Conservation (phyloP, 2,888 invertebrate species). For the Drosophila cognata region DNA sequence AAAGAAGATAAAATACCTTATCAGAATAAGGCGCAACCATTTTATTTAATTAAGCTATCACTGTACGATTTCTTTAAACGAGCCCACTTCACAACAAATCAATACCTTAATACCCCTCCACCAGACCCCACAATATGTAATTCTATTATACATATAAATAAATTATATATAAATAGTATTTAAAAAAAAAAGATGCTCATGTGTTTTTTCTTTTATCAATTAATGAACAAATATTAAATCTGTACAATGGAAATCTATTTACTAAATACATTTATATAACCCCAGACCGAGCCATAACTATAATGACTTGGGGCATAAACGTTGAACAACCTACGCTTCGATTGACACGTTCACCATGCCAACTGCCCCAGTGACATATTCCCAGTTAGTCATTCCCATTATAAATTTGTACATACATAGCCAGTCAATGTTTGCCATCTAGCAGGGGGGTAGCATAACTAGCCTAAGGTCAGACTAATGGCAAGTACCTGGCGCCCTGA, state of each 20-base stretch:
- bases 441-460: slow-evolving; percentile 11
- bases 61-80: slow-evolving; percentile 67
- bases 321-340: slow-evolving; percentile 26
- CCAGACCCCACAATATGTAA: slow-evolving; percentile 67
- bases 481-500: slow-evolving; percentile 41
- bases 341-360: slow-evolving; percentile 41
- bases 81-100: slow-evolving; percentile 43
- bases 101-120: slow-evolving; percentile 47
- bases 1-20: slow-evolving; percentile 39
- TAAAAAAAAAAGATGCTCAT: slow-evolving; percentile 45
- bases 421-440: slow-evolving; percentile 1
- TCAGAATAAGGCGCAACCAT: slow-evolving; percentile 56
- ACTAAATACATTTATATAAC: not conserved
- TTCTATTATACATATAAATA: slow-evolving; percentile 80
- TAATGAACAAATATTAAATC: not conserved
- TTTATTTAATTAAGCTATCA: slow-evolving; percentile 68
- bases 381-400: slow-evolving; percentile 33
- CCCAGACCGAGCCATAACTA: no score
- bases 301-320: slow-evolving; percentile 7
- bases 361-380: slow-evolving; percentile 7
- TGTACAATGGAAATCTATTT: not conserved
- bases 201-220: slow-evolving; percentile 8
- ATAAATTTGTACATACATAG: not conserved
- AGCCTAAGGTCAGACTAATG: slow-evolving; percentile 25
- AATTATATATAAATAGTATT: slow-evolving; percentile 81